These are phyloP conservation scores for Etheostoma nigrum DNA, from an alignment of 2,797 vertebrate genomes.

Conservation along the genomic window DNA sequence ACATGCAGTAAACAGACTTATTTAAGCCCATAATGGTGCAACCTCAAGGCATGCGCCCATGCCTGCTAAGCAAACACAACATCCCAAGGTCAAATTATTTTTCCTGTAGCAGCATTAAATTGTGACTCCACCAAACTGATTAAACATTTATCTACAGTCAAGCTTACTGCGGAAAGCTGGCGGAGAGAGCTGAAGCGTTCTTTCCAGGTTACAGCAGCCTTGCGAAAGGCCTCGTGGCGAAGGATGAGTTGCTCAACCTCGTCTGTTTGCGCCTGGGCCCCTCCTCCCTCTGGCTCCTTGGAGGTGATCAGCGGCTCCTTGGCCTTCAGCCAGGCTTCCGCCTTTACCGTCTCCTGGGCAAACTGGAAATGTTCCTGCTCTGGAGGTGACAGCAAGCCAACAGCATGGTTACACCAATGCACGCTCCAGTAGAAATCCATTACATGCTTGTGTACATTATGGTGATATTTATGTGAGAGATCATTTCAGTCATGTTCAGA, in stretches of 20 bases:
- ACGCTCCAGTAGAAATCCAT: background rate
- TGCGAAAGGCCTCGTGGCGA: conserved; percentile 95
- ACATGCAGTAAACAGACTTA: conserved; percentile 56
- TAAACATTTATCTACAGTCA: conserved; percentile 76
- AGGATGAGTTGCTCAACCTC: conserved; percentile 97
- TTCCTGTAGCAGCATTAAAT: conserved; percentile 58
- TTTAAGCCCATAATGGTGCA: conserved; percentile 52
- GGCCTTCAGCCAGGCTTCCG: conserved; percentile 92
- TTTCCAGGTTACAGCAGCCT: conserved; percentile 94
- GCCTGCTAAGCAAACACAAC: conserved; percentile 64
- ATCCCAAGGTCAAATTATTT: conserved; percentile 57
- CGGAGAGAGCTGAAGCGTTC: conserved; percentile 93
- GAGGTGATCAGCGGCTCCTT: conserved; percentile 90
- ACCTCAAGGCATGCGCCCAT: conserved; percentile 55
- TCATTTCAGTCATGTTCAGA: background rate
- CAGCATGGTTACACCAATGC: conserved; percentile 24
- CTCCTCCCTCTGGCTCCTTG: conserved; percentile 79
- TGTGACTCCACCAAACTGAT: conserved; percentile 69
- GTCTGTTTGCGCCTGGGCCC: conserved; percentile 87
- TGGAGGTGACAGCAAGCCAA: conserved; percentile 71
- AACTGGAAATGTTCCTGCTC: conserved; percentile 93
- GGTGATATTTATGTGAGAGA: background rate
- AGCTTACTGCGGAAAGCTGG: conserved; percentile 91
- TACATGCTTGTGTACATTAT: conserved; percentile 1
- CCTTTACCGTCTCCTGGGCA: conserved; percentile 89